Evolutionary conservation across 2,797 vertebrate genomes (phyloP), one percentile per base, ranked within the genome.

Genomic region (Kryptolebias ocellatus): DNA sequence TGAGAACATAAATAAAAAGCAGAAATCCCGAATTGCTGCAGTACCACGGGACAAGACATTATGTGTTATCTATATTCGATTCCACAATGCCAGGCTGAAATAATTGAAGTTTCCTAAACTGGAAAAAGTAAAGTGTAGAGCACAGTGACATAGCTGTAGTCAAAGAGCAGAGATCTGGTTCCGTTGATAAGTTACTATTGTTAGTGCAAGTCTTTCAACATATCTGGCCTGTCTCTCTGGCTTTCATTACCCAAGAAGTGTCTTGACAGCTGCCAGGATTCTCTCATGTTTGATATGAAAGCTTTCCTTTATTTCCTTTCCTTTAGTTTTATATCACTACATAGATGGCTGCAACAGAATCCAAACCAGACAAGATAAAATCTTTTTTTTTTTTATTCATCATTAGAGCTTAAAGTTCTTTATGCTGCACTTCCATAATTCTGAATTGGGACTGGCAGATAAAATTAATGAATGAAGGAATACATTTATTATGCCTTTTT

Each of bases 231-330:
- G 70, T 83, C 74, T 84, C 68, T 45, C 70, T 52, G 72, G 60
- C 72, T 80, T 64, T 63, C 68, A 76, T 83, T 83, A 83, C 83
- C 83, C 79, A 53, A 73, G 60, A 53, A 67, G 62, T 59, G 75
- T 83, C 84, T 83, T 80, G 83, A 85, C 80, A 90, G 80, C 78
- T 87, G 76, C 76, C 84, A 89, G 72, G 88, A 86, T 69, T 80
- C 85, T 74, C 78, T 46, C 45, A 71, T 68, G 78, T 71, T 68
- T 67, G 63, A 84, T 71, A 81, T 85, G 53, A 85, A 84, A 76
- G 70, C 31, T 62, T 78, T 70, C 55, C 63, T 63, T 67, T 52
- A 29, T 67, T 56, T 58, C 18, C 53, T 60, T 56, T 18, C 59
- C 44, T 57, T 63, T 49, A 10, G 27, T 45, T 81, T 81, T 53